Evolutionary conservation across 64 coral and sea anemone genomes (phyloP), one percentile per base, ranked within the genome.

Genomic region (Cladopsammia gracilis): DNA sequence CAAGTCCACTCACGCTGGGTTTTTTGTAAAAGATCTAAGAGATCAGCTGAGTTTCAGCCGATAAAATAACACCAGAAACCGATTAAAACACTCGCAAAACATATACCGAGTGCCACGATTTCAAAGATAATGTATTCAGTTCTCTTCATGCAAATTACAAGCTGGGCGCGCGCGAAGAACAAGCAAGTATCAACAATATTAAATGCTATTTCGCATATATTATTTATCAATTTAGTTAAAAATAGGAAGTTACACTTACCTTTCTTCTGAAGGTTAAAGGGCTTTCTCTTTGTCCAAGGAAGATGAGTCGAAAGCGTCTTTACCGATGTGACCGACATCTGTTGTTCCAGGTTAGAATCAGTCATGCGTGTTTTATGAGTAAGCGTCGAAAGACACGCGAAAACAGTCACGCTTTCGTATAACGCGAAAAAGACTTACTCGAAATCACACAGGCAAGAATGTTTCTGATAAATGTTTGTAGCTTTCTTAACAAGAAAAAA

Each of bases 141-240:
- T 84, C 18, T 57, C 47, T 67, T 43, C 44, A 84, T 84, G 80
- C 80, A 84, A 84, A 84, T 84, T 68, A 84, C 8, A 56, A 12
- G 12, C 53, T 4, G 42, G 58, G 3, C 19, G 42, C 8, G 80
- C 80, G 60, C 26, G 60, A 52, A 48, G 18, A 0, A 48, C 16
- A 49, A n/a, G 7, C 59, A 84, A 20, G 78, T 14, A 84, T 84
- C 61, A 84, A 84, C 80, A 84, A 84, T 84, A 43, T 34, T 34
- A 34, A 34, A 67, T 68, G 44, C 64, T 84, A 84, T 50, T 34
- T 67, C 19, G 43, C 45, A 84, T 84, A 68, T 25, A 84, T 84
- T 83, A 84, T 84, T 84, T n/a, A 84, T 84, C 62, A 84, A 50
- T 68, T 50, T 25, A 22, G 80, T 67, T 82, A 67, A 67, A 62